Conservation (phyloP, 2,113 vertebrate genomes). For the Perca fluviatilis region DNA sequence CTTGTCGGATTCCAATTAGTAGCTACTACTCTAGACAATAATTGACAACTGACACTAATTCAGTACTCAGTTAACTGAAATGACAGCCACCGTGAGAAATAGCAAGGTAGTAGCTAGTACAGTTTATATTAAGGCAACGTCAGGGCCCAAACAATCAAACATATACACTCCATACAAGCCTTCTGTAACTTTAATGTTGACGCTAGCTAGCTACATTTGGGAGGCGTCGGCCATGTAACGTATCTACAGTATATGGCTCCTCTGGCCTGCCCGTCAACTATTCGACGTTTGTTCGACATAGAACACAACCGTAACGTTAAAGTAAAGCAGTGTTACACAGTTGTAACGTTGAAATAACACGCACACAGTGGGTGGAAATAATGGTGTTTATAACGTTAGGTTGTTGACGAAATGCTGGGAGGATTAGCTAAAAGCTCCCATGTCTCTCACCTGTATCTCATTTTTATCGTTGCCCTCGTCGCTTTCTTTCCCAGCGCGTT, state of each 20-base stretch:
- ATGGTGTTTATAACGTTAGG: background rate
- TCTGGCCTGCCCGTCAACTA: background rate
- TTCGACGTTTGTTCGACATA: background rate
- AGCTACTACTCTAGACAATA: no score
- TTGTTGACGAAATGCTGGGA: slow-evolving; percentile 13
- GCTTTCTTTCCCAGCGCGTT: slow-evolving; percentile 52
- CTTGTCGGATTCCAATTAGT: background rate
- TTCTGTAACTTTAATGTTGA: background rate
- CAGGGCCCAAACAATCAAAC: rapidly evolving
- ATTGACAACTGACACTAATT: no score
- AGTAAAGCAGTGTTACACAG: background rate
- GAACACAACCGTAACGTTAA: background rate
- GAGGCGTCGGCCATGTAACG: background rate
- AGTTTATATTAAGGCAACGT: background rate
- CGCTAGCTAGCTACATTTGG: background rate
- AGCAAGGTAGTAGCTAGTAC: background rate
- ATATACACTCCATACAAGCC: background rate
- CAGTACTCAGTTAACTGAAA: background rate
- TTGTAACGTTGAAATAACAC: background rate
- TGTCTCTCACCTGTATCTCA: slow-evolving; percentile 73
- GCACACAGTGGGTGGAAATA: background rate
- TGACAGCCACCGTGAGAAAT: background rate
- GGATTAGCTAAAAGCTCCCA: slow-evolving; percentile 4
- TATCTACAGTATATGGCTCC: background rate
- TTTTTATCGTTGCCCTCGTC: slow-evolving; percentile 57